Evolutionary conservation across 1,140 invertebrate genomes (phyloP).

Genomic region (Andrena cerasifolii): DNA sequence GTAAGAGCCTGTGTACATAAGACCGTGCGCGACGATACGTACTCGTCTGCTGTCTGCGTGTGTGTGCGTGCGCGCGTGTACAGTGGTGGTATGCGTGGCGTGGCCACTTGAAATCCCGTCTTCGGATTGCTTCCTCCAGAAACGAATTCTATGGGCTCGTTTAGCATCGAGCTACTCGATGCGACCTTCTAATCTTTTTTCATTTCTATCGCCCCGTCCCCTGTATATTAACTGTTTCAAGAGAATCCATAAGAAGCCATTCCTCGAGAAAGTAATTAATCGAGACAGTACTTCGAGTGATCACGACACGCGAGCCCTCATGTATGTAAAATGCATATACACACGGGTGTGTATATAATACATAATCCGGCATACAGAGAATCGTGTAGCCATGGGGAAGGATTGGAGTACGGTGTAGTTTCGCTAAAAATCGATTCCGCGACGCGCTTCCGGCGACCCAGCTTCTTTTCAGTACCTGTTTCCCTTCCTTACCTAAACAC

Average conservation of each 20-base stretch:
- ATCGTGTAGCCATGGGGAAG: constrained; percentile 23
- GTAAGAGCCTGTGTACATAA: constrained; percentile 69
- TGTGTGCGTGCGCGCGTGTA: constrained; percentile 5
- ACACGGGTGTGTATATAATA: constrained; percentile 36
- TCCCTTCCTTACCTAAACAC: not conserved
- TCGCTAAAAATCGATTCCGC: constrained; percentile 9
- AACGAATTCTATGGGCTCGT: too few species aligned
- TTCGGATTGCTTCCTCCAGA: too few species aligned
- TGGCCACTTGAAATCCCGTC: too few species aligned
- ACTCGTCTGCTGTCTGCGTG: constrained; percentile 20
- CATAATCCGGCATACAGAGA: constrained; percentile 40
- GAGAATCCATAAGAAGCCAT: too few species aligned
- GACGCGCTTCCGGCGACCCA: not conserved
- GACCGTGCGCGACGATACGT: constrained; percentile 35
- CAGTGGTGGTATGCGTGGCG: not conserved
- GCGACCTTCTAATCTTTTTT: too few species aligned
- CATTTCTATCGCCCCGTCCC: too few species aligned
- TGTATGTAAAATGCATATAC: not conserved
- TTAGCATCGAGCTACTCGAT: too few species aligned
- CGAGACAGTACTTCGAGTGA: not conserved
- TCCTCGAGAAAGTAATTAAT: too few species aligned
- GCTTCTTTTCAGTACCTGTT: not conserved
- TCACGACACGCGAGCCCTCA: too few species aligned
- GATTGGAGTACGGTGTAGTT: constrained; percentile 33
- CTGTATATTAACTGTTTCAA: too few species aligned